Base-by-base conservation (phyloP, 2,113 vertebrate species). In the Nyctereutes procyonoides region DNA sequence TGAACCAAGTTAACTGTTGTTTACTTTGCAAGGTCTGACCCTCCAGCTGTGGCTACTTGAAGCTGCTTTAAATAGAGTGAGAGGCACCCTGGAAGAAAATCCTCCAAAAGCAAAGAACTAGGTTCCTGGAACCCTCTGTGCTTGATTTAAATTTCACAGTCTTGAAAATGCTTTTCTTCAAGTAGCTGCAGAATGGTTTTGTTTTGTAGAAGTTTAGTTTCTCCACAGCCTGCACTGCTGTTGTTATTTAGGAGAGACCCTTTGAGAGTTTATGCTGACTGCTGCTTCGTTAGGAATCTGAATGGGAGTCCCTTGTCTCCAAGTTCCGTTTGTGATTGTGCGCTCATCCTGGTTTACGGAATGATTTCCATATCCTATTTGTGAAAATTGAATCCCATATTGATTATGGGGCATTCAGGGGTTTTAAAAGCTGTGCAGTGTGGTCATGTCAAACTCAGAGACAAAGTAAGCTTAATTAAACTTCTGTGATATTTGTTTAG, bases 31-130 rank as follows among this genome's bases (percentile, higher is more conserved):
- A 96, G 84, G 91, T 92, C 80, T 98, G 81, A 76, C 63, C 92
- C 26, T 98, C 67, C 97, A 97, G 97, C 97, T 98, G 97, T 10
- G 53, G 95, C 85, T 91, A 12, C 83, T 97, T 26, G 77, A 97
- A 73, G 56, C 81, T 93, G 86, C 96, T 98, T 35, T 28, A 97
- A 96, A 98, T 96, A 84, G 86, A 67, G 74, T 92, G 74, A 80
- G 60, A 83, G 73, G 94, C 83, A 90, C 93, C 71, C 88, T 0
- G 0, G 86, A 95, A 97, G 74, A 84, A 83, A 88, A 95, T 48
- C 0, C 62, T 92, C 0, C 82, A 58, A 95, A 97, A 97, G 60
- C 26, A 22, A 93, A 89, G 82, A 97, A 48, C 69, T 83, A 24
- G 56, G 71, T 87, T 97, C 94, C 60, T 96, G 88, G 95, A 97